A percentile compares a stretch with the other conserved stretches of the same genome.
Conservation (phyloP, 2,113 vertebrate genomes). For the Actinemys pallida region DNA sequence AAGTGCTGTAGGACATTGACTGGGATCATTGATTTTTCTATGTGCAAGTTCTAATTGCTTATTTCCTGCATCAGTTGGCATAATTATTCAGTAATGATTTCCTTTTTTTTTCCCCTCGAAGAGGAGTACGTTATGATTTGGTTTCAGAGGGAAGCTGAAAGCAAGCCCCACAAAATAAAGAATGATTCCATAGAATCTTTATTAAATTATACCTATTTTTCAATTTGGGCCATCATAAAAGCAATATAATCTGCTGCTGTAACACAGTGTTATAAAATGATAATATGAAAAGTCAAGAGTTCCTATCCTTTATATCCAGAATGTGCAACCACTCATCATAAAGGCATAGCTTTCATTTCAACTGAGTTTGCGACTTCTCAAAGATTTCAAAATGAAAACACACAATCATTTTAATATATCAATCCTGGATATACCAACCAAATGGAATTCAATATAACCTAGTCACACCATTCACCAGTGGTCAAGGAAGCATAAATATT, state of each 20-base stretch:
- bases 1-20: constrained; percentile 44
- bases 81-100: constrained; percentile 65
- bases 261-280: not conserved
- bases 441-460: not conserved
- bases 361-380: not conserved
- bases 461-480: not conserved
- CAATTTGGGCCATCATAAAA: accelerated
- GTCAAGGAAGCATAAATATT: not conserved
- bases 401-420: not conserved
- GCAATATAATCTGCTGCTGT: not conserved
- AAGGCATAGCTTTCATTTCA: not conserved
- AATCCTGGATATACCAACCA: not conserved
- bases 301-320: not conserved
- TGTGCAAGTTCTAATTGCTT: constrained; percentile 57
- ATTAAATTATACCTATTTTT: not conserved
- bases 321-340: not conserved
- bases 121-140: not conserved
- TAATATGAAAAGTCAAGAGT: not conserved
- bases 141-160: constrained; percentile 6
- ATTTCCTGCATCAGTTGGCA: constrained; percentile 64
- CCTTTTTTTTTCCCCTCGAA: not conserved
- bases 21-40: constrained; percentile 23
- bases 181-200: not conserved
- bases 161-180: not conserved
- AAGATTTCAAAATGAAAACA: not conserved